A percentile compares a stretch with the other conserved stretches of the same genome.
Conservation (phyloP, 2,113 vertebrate species). For the Arizona elegans region DNA sequence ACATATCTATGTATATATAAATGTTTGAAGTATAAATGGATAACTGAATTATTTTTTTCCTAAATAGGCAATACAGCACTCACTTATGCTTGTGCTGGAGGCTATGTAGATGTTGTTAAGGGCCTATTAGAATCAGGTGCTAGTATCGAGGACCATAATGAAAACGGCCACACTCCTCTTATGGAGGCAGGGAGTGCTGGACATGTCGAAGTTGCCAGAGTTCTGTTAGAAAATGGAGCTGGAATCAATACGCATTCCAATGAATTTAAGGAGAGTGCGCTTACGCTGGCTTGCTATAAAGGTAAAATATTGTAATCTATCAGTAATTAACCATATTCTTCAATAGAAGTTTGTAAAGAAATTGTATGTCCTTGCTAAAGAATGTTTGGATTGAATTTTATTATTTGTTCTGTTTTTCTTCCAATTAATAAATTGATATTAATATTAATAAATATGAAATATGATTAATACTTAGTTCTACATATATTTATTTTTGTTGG, state of each 20-base stretch:
- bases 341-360: not conserved
- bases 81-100: slow-evolving; percentile 95
- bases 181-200: slow-evolving; percentile 98
- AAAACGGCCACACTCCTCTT: slow-evolving; percentile 97
- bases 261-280: slow-evolving; percentile 98
- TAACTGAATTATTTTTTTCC: not conserved
- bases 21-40: not conserved
- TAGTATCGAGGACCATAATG: slow-evolving; percentile 98
- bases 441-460: no score
- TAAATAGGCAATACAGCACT: slow-evolving; percentile 92
- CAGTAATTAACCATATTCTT: not conserved
- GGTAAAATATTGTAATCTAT: slow-evolving; percentile 64
- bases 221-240: slow-evolving; percentile 94
- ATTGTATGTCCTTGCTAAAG: accelerated
- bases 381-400: not conserved
- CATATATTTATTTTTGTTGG: not conserved
- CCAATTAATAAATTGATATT: accelerated
- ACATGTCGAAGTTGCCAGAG: slow-evolving; percentile 93
- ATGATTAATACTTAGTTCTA: accelerated
- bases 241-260: slow-evolving; percentile 99
- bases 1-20: not conserved
- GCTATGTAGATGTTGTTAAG: slow-evolving; percentile 96
- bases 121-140: slow-evolving; percentile 96
- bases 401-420: not conserved
- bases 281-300: slow-evolving; percentile 98